Evolutionary conservation across 2,113 vertebrate species (phyloP), one percentile per base, ranked within the genome.

Genomic region (Calidris pugnax): DNA sequence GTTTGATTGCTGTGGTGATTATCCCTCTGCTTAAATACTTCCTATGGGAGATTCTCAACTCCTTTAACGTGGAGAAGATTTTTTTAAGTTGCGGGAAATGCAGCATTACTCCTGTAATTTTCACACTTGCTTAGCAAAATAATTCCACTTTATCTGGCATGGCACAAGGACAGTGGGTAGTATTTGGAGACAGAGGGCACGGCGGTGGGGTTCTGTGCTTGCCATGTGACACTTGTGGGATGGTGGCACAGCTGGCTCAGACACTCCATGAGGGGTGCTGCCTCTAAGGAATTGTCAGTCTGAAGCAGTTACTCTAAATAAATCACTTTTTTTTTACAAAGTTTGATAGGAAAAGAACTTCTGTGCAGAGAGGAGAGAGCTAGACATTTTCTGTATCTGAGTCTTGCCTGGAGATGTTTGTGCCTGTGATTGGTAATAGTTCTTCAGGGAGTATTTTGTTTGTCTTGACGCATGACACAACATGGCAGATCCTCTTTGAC

Each of bases 1-100:
- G 55, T 97, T 94, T 95, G 86, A 94, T 96, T 97, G 95, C 91
- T 97, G 95, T 95, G 91, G 96, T 95, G 94, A 97, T 93, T 92
- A 87, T 93, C 91, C 93, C 91, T 94, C 92, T 94, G 69, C 82
- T 96, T 87, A 91, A 95, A 91, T 79, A 80, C 89, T 95, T 95
- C 55, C 50, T 76, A 62, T 30, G 23, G 53, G 77, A 91, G 87
- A 89, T 85, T 95, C 81, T 47, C 50, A 75, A 82, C 62, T 55
- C 26, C 0, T 88, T 84, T 92, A 56, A 45, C 41, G 60, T 6
- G 17, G 24, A 45, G 64, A 60, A 75, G 33, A 28, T 85, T 93
- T 86, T 68, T 79, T 37, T 19, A 59, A 78, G 41, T 87, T 85
- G 50, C 66, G 30, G 69, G 80, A 81, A 95, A 66, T 35, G 20